Conservation (phyloP, 2,113 vertebrate species). For the Erinaceus europaeus region DNA sequence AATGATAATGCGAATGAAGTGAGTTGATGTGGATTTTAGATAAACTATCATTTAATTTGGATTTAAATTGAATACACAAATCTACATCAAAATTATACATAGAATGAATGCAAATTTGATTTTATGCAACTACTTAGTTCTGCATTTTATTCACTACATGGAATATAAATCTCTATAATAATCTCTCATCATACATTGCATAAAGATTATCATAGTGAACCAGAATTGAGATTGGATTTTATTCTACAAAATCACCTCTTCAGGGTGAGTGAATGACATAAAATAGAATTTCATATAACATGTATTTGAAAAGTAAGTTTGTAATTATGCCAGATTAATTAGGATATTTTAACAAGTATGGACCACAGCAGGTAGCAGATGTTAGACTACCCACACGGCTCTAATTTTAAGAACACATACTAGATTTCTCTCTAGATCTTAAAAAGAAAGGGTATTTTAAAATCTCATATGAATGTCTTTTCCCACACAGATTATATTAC, state of each 20-base stretch:
- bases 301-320: background rate
- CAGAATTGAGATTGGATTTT: background rate
- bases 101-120: background rate
- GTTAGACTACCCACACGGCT: background rate
- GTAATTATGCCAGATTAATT: background rate
- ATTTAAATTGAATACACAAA: background rate
- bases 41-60: background rate
- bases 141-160: background rate
- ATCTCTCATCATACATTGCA: background rate
- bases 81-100: background rate
- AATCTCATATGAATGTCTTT: constrained; percentile 13
- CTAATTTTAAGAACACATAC: constrained; percentile 17
- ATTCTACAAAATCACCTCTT: background rate
- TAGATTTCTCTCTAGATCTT: background rate
- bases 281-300: background rate
- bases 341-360: background rate
- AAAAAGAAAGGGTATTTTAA: background rate
- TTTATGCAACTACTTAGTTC: background rate
- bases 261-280: background rate
- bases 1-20: background rate
- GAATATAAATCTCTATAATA: background rate
- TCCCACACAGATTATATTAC: background rate
- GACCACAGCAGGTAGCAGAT: constrained; percentile 20
- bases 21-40: background rate
- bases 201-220: background rate